Conservation (phyloP, 37 sponge, comb jelly and placozoan species). For the Mnemiopsis leidyi region DNA sequence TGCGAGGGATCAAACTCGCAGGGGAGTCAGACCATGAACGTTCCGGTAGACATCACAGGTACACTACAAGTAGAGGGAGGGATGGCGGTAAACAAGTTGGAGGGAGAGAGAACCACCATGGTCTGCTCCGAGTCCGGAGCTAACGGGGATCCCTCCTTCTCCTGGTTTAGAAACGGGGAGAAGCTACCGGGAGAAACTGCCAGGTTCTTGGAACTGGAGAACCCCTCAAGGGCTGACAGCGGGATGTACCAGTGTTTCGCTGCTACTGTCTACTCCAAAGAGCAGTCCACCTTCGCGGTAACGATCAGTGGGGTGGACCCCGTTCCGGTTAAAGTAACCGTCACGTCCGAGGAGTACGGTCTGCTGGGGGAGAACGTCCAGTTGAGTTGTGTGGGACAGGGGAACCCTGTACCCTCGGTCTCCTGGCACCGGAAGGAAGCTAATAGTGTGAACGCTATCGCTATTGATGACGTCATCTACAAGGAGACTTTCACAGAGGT, state of each 20-base stretch:
- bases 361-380: neutral
- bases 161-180: constrained; percentile 16
- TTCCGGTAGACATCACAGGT: constrained; percentile 13
- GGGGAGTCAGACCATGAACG: constrained; percentile 37
- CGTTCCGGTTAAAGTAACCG: constrained; percentile 47
- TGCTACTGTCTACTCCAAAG: neutral
- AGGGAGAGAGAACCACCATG: constrained; percentile 3
- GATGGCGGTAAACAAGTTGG: neutral
- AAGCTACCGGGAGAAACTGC: neutral
- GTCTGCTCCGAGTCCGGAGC: neutral
- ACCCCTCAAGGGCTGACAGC: constrained; percentile 13
- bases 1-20: neutral
- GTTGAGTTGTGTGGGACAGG: constrained; percentile 64
- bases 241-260: constrained; percentile 61
- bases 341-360: neutral
- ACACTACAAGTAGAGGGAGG: constrained; percentile 22
- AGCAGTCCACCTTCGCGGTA: constrained; percentile 45
- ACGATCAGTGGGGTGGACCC: constrained; percentile 1
- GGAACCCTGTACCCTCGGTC: constrained; percentile 46
- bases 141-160: neutral
- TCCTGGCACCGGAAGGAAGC: neutral
- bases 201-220: neutral
- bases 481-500: constrained; percentile 50
- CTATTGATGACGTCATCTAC: neutral
- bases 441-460: constrained; percentile 28